phyloP scores from a whole-genome alignment of 2,888 invertebrate species.

The Lasioglossum marginatum region DNA sequence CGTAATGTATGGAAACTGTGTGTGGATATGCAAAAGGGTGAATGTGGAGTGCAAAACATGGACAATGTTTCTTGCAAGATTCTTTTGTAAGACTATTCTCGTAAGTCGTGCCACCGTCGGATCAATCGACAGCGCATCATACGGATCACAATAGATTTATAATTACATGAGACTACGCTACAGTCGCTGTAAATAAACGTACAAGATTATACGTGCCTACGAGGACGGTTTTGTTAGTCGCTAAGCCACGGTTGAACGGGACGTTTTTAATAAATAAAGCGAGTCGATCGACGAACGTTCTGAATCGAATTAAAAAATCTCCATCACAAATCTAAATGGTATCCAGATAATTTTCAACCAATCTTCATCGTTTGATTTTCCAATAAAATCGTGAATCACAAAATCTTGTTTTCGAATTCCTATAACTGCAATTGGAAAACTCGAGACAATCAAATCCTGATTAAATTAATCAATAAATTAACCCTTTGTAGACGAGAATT shows the following conservation, averaged over 20 bases:
- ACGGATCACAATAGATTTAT: slow-evolving; percentile 31
- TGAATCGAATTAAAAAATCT: neutral
- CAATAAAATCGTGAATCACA: neutral
- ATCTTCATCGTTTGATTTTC: neutral
- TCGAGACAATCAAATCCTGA: neutral
- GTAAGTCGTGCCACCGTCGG: neutral
- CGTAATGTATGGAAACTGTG: too few species aligned
- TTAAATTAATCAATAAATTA: neutral
- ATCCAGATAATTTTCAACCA: neutral
- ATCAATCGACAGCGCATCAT: neutral
- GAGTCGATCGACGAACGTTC: neutral
- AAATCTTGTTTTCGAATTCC: neutral
- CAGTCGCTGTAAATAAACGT: neutral
- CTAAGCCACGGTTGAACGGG: neutral
- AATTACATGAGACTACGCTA: slow-evolving; percentile 28
- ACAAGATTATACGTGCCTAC: slow-evolving; percentile 14
- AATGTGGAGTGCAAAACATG: too few species aligned
- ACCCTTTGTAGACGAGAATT: neutral
- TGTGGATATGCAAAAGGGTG: too few species aligned
- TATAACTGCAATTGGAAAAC: neutral
- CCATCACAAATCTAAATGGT: neutral
- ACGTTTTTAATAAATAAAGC: slow-evolving; percentile 8
- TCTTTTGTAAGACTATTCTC: neutral
- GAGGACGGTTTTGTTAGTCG: neutral
- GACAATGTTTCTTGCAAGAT: neutral